Base-by-base conservation (phyloP, 2,113 vertebrate genomes). In the Hippocampus abdominalis region DNA sequence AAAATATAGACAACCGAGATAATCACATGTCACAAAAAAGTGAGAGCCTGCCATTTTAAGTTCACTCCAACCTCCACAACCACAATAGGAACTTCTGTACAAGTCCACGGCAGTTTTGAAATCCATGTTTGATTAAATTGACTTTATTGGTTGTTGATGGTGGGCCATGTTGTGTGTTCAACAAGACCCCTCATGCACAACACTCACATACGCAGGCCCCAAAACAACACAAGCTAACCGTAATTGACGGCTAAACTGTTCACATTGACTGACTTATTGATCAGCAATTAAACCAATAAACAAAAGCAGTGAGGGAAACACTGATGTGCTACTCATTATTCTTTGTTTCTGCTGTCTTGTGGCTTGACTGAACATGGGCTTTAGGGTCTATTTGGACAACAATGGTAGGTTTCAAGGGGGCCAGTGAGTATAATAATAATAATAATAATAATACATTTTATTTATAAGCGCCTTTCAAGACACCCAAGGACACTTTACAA, bases 211-310 rank as follows among this genome's bases (percentile, higher is more conserved):
- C 13, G 6, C 48, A 51, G 15, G 48, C 48, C 4, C 71, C 62
- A 62, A 59, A 68, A 40, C 32, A 11, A 21, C 0, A 32, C 56
- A 29, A n/a, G 71, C 60, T 25, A 70, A 80, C 18, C 21, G 40
- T 27, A 60, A 77, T 68, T 75, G 73, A 57, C 57, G 49, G 56
- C 49, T 73, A 70, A 69, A 57, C 54, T 75, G 68, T 57, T 57
- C 25, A 78, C 75, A 85, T 75, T 83, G 79, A 85, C 72, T 77
- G 77, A 72, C 69, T 78, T 80, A 81, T 80, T 78, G 81, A 80
- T 76, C 62, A 57, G 68, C 64, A 71, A 79, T 79, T 76, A 44
- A 70, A 79, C 76, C 54, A 36, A 51, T 76, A 72, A 51, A 69
- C 65, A 66, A 54, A n/a, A 25, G 54, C 12, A 51, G 71, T 53